Evolutionary conservation across 2,113 vertebrate species (phyloP).

Genomic region (Epinephelus cyanopodus): DNA sequence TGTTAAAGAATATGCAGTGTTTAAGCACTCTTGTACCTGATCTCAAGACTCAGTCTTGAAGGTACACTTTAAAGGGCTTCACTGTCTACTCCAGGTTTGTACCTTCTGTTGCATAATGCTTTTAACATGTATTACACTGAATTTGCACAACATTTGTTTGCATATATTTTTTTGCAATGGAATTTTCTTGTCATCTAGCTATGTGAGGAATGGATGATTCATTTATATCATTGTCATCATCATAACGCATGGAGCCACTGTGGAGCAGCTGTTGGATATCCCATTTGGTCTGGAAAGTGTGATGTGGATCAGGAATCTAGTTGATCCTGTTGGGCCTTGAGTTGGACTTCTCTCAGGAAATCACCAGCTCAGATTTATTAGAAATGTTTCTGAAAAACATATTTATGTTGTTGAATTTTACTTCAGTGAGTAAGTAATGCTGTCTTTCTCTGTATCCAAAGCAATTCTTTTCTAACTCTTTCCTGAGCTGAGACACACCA

Average conservation of each 20-base stretch:
- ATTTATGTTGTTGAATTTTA: background rate
- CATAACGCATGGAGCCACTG: background rate
- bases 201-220: too few relatives aligned
- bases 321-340: background rate
- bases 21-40: too few relatives aligned
- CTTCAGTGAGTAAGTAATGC: background rate
- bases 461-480: background rate
- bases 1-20: too few relatives aligned
- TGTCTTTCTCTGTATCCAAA: conserved; percentile 19
- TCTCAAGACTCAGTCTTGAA: too few relatives aligned
- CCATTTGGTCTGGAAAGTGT: conserved; percentile 1
- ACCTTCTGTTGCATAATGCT: too few relatives aligned
- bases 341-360: conserved; percentile 41
- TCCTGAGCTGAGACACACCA: conserved; percentile 27
- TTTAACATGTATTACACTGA: too few relatives aligned
- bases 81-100: too few relatives aligned
- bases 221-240: too few relatives aligned
- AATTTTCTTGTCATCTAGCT: too few relatives aligned
- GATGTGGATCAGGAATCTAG: background rate
- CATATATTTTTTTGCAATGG: too few relatives aligned
- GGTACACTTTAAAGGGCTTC: too few relatives aligned
- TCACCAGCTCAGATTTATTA: background rate
- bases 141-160: too few relatives aligned
- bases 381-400: background rate
- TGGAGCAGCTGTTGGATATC: background rate